These are phyloP conservation scores for Aproaerema taeniolella DNA, from an alignment of 2,888 invertebrate species.

Conservation along the genomic window DNA sequence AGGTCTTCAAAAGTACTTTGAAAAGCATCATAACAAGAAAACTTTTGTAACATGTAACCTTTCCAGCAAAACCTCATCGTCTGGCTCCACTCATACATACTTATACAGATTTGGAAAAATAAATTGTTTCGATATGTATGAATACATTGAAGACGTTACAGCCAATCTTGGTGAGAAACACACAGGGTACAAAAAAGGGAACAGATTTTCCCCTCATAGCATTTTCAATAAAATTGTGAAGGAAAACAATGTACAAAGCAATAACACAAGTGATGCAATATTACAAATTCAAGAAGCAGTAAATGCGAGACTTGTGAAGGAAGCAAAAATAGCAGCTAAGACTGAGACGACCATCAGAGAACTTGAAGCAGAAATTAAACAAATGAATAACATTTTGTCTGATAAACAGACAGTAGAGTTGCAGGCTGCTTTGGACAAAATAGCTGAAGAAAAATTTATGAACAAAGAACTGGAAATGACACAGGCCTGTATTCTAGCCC, in stretches of 20 bases:
- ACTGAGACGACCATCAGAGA: slow-evolving; percentile 60
- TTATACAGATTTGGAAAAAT: slow-evolving; percentile 80
- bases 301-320: slow-evolving; percentile 49
- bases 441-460: slow-evolving; percentile 43
- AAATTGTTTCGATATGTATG: slow-evolving; percentile 71
- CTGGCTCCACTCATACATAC: slow-evolving; percentile 78
- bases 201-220: slow-evolving; percentile 47
- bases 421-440: slow-evolving; percentile 41
- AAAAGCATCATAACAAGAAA: slow-evolving; percentile 69
- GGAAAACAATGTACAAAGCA: slow-evolving; percentile 55
- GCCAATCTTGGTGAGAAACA: slow-evolving; percentile 72
- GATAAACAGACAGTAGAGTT: slow-evolving; percentile 57
- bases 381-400: slow-evolving; percentile 59
- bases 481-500: slow-evolving; percentile 55
- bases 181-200: slow-evolving; percentile 62
- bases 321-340: slow-evolving; percentile 59
- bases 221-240: slow-evolving; percentile 62
- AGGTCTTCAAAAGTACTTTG: slow-evolving; percentile 77
- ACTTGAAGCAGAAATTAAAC: slow-evolving; percentile 64
- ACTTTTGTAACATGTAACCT: slow-evolving; percentile 80
- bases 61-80: slow-evolving; percentile 67
- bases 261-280: slow-evolving; percentile 58
- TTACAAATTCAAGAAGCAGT: slow-evolving; percentile 63
- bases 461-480: slow-evolving; percentile 59
- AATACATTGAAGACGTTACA: slow-evolving; percentile 71